phyloP scores from a whole-genome alignment of 2,113 vertebrate species.

The Grammomys surdaster region DNA sequence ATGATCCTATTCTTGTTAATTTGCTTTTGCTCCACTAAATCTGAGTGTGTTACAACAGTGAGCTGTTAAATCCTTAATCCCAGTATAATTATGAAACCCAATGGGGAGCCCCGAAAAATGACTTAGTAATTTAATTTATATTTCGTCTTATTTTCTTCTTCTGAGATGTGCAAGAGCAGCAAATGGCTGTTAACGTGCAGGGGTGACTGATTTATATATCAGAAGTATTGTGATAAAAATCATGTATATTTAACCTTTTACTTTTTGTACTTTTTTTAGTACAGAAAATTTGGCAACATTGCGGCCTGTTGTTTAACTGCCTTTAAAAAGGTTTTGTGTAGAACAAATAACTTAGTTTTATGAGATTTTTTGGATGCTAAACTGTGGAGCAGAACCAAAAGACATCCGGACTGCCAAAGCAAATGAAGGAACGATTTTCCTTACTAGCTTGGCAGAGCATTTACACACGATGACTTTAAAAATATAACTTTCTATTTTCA shows the following conservation, averaged over 20 bases:
- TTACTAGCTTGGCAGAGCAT: conserved; percentile 40
- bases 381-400: conserved; percentile 67
- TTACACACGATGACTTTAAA: conserved; percentile 29
- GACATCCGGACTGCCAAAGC: conserved; percentile 56
- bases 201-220: conserved; percentile 57
- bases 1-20: conserved; percentile 11
- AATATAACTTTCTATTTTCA: conserved; percentile 56
- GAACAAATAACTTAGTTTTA: conserved; percentile 72
- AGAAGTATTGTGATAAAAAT: conserved; percentile 41
- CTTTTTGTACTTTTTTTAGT: conserved; percentile 49
- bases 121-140: conserved; percentile 61
- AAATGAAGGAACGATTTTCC: conserved; percentile 54
- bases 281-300: conserved; percentile 52
- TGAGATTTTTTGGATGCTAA: conserved; percentile 25
- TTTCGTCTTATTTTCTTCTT: conserved; percentile 60
- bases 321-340: conserved; percentile 74
- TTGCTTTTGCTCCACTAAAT: conserved; percentile 55
- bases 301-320: conserved; percentile 70
- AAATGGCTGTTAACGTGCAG: conserved; percentile 42
- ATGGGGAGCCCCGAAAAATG: conserved; percentile 59
- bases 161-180: neutral
- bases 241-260: conserved; percentile 68
- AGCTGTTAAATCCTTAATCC: conserved; percentile 59
- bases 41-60: conserved; percentile 56
- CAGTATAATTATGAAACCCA: conserved; percentile 69